phyloP scores from a whole-genome alignment of 2,113 vertebrate species.

The Colinus virginianus region DNA sequence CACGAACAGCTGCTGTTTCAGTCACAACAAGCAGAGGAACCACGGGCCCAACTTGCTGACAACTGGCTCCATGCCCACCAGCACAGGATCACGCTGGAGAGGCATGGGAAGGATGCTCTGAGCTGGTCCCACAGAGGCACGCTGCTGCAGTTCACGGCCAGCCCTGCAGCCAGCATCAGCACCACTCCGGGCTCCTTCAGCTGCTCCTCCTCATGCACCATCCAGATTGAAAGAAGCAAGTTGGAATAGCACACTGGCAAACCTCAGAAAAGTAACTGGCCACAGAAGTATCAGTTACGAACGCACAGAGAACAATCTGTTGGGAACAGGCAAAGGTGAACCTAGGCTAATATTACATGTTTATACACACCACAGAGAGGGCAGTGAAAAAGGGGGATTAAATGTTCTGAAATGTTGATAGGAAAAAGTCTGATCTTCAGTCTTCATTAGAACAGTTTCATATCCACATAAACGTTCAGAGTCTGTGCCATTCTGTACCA shows the following conservation, averaged over 20 bases:
- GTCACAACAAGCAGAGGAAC: slow-evolving; percentile 2
- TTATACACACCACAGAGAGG: not conserved
- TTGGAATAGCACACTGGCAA: not conserved
- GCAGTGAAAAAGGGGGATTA: slow-evolving; percentile 1
- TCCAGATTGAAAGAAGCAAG: not conserved
- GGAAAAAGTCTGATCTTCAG: slow-evolving; percentile 9
- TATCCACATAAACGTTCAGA: slow-evolving; percentile 28
- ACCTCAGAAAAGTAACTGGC: not conserved
- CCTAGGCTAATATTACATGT: not conserved
- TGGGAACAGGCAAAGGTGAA: slow-evolving; percentile 35
- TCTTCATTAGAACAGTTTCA: slow-evolving; percentile 26
- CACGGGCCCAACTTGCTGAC: slow-evolving; percentile 47
- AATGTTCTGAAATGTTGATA: slow-evolving; percentile 3
- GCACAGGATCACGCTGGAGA: slow-evolving; percentile 6
- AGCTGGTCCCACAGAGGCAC: not conserved
- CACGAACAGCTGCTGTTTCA: slow-evolving; percentile 47
- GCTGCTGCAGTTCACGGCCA: slow-evolving; percentile 44
- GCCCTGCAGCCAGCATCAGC: slow-evolving; percentile 24
- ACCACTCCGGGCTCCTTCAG: not conserved
- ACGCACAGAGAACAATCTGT: slow-evolving; percentile 8
- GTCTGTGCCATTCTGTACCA: slow-evolving; percentile 44
- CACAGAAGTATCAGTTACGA: not conserved
- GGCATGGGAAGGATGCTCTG: slow-evolving; percentile 30
- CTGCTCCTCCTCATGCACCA: slow-evolving; percentile 27
- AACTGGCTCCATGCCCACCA: slow-evolving; percentile 58